Percentiles rank a stretch among this genome's conserved stretches.
These are phyloP conservation scores for Sternarchorhynchus goeldii DNA, from an alignment of 2,797 vertebrate species.

Conservation along the genomic window DNA sequence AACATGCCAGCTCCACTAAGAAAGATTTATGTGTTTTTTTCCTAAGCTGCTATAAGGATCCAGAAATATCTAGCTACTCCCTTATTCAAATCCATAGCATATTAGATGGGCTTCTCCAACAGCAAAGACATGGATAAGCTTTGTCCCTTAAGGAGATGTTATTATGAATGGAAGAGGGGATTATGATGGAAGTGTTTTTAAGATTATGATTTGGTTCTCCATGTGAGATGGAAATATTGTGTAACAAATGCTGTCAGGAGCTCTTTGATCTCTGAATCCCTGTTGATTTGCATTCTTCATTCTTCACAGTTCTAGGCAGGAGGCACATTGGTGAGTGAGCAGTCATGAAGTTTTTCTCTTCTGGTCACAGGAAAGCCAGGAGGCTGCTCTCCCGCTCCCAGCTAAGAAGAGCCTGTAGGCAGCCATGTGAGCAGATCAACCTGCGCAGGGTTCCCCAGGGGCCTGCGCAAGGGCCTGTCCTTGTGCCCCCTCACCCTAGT, in stretches of 20 bases:
- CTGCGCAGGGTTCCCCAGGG: constrained; percentile 74
- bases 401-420: constrained; percentile 88
- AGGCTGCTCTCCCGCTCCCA: constrained; percentile 86
- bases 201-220: constrained; percentile 11
- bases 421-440: constrained; percentile 84
- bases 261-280: not conserved
- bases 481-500: constrained; percentile 78
- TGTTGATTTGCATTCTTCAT: constrained; percentile 20
- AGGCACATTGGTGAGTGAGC: constrained; percentile 20
- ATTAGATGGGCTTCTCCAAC: constrained; percentile 12
- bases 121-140: constrained; percentile 18
- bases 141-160: constrained; percentile 18
- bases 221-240: constrained; percentile 23
- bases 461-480: constrained; percentile 72
- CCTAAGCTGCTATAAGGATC: constrained; percentile 25
- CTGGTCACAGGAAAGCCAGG: constrained; percentile 81
- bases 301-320: constrained; percentile 29
- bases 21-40: constrained; percentile 53
- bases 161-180: constrained; percentile 22
- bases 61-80: constrained; percentile 37
- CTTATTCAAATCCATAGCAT: constrained; percentile 7
- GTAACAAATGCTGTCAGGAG: not conserved
- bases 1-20: constrained; percentile 54
- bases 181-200: not conserved
- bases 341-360: constrained; percentile 34